Percentiles rank a stretch among this genome's conserved stretches.
Conservation (phyloP, 2,113 vertebrate species). For the Rallus limicola region DNA sequence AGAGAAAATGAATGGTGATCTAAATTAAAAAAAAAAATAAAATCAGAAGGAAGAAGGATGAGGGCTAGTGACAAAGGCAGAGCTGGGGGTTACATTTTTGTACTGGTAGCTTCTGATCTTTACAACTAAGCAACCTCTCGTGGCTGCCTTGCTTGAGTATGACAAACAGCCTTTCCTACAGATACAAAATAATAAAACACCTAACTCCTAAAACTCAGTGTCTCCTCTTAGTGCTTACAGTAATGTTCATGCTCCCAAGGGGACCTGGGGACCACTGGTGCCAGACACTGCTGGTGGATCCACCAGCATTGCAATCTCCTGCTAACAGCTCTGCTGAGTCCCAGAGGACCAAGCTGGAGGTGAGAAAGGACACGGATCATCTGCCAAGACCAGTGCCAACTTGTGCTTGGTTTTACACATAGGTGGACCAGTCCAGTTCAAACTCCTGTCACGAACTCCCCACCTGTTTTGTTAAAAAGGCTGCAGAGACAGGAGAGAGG, state of each 20-base stretch:
- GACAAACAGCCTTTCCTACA: neutral
- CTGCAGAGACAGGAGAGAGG: neutral
- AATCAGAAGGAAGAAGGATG: neutral
- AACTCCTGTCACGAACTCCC: neutral
- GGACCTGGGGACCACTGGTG: accelerated
- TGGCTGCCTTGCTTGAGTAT: neutral
- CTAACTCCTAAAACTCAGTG: neutral
- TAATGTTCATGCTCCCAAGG: neutral
- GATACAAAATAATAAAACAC: neutral
- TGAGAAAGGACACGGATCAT: neutral
- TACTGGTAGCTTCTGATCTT: neutral
- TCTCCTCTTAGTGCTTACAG: neutral
- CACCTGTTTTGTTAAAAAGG: neutral
- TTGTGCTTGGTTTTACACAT: neutral
- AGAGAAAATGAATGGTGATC: neutral
- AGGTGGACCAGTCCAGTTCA: neutral
- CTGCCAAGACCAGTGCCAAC: neutral
- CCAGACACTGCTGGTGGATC: neutral
- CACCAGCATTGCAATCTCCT: neutral
- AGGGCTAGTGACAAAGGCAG: neutral
- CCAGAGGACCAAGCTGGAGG: neutral
- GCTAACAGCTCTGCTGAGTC: neutral
- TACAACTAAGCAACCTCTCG: neutral
- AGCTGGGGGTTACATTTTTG: neutral
- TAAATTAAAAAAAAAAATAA: neutral